These are phyloP conservation scores for Oegoconia quadripuncta DNA, from an alignment of 2,888 invertebrate species.

Conservation along the genomic window DNA sequence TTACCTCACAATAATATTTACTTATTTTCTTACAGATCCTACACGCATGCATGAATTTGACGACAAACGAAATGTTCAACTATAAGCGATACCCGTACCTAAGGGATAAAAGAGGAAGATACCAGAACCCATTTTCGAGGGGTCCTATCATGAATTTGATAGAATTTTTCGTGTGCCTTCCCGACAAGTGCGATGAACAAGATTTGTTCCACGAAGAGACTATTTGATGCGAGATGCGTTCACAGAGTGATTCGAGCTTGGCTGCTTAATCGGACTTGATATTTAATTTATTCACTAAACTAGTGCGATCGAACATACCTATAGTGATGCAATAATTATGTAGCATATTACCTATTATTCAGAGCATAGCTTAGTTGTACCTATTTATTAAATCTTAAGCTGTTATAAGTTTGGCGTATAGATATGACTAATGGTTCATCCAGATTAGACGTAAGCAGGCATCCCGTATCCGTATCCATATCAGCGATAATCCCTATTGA, in stretches of 20 bases:
- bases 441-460: too few species aligned
- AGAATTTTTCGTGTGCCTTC: constrained; percentile 93
- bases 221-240: constrained; percentile 54
- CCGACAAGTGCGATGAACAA: constrained; percentile 88
- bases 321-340: too few species aligned
- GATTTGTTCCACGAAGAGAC: constrained; percentile 83
- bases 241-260: constrained; percentile 20
- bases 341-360: too few species aligned
- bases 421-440: too few species aligned
- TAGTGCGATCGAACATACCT: background rate
- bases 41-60: constrained; percentile 95
- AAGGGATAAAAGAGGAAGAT: constrained; percentile 91
- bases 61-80: constrained; percentile 97
- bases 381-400: too few species aligned
- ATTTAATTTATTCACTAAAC: background rate
- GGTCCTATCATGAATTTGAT: constrained; percentile 92
- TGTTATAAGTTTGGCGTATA: too few species aligned
- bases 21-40: constrained; percentile 82
- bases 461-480: too few species aligned
- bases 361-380: too few species aligned
- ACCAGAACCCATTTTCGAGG: constrained; percentile 94
- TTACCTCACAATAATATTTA: constrained; percentile 9
- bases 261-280: constrained; percentile 9
- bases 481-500: too few species aligned
- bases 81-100: constrained; percentile 94